phyloP scores from a whole-genome alignment of 2,888 invertebrate genomes.

The Eristalis tenax region DNA sequence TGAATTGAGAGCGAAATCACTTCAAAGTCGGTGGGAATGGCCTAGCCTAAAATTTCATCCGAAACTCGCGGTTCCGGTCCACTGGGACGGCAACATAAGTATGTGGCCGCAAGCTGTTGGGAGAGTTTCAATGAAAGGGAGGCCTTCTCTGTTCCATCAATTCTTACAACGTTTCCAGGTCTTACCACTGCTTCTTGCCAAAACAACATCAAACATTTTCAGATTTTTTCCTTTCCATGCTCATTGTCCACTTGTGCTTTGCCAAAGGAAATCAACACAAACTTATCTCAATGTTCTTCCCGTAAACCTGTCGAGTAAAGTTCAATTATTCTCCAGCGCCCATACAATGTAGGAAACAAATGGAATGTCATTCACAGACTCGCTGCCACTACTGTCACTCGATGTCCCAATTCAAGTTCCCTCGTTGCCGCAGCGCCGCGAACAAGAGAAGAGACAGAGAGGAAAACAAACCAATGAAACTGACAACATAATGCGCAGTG shows the following conservation, averaged over 20 bases:
- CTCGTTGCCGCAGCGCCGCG: constrained; percentile 5
- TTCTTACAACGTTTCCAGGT: no score
- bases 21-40: no score
- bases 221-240: no score
- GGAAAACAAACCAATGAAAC: constrained; percentile 1
- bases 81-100: no score
- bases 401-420: constrained; percentile 36
- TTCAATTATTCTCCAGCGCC: constrained; percentile 32
- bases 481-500: constrained; percentile 39
- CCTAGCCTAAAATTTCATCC: no score
- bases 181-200: no score
- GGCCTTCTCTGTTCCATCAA: no score
- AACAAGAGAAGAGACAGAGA: not conserved
- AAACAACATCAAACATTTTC: no score
- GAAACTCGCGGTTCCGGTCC: no score
- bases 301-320: constrained; percentile 23
- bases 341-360: constrained; percentile 40
- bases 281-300: not conserved
- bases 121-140: no score
- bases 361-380: constrained; percentile 55
- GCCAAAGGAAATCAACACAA: not conserved
- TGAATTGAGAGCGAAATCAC: no score
- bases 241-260: not conserved
- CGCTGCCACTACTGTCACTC: constrained; percentile 4
- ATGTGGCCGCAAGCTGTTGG: no score